phyloP scores from a whole-genome alignment of 2,113 vertebrate species.

The Chamaea fasciata region DNA sequence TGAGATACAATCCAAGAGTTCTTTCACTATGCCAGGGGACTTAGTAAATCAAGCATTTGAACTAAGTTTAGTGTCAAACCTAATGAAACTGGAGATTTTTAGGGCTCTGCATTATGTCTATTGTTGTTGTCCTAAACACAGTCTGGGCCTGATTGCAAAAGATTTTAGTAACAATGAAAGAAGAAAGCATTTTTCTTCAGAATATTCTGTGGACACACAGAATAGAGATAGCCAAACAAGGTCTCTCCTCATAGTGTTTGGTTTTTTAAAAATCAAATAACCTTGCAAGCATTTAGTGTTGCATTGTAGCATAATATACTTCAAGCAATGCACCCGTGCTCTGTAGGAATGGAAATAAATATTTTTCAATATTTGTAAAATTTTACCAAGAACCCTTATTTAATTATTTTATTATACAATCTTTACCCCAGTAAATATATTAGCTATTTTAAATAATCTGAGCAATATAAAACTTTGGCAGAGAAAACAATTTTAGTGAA shows the following conservation, averaged over 20 bases:
- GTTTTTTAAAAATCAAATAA: background rate
- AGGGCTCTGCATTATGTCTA: background rate
- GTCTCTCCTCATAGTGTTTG: background rate
- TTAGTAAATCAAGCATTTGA: background rate
- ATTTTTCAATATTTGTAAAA: background rate
- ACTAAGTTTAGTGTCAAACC: background rate
- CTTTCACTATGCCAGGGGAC: background rate
- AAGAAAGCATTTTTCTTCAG: background rate
- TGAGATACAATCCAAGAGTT: background rate
- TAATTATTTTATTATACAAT: background rate
- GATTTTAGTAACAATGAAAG: background rate
- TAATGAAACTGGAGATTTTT: constrained; percentile 8
- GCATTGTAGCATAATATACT: background rate
- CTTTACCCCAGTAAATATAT: background rate
- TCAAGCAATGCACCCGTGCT: background rate
- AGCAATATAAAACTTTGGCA: background rate
- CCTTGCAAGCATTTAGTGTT: background rate
- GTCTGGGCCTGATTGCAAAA: background rate
- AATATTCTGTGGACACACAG: background rate
- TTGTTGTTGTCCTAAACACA: background rate
- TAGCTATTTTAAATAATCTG: background rate
- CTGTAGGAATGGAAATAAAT: background rate
- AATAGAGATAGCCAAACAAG: background rate
- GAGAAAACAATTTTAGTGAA: background rate
- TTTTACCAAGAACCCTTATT: background rate